Evolutionary conservation across 2,113 vertebrate species (phyloP), one percentile per base, ranked within the genome.

Genomic region (Prolemur simus): DNA sequence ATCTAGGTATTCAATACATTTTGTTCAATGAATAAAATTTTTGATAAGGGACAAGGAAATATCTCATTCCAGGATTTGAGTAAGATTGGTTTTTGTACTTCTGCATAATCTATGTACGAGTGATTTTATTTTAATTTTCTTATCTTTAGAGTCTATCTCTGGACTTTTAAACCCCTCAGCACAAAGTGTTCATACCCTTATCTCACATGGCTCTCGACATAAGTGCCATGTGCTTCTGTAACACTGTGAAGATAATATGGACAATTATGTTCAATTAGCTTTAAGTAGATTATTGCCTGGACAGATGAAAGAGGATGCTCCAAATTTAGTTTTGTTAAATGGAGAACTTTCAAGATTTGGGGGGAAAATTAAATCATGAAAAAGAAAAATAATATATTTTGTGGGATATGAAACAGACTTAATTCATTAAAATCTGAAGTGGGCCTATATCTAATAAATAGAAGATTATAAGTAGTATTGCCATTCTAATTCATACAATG

Each of bases 21-120:
- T 87, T 88, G 12, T 69, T 90, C 21, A 86, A 39, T 86, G 76
- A 92, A 54, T 29, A 95, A 92, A 87, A 64, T 34, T 89, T 96
- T 56, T 37, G 25, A 80, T 68, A 37, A 81, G 80, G 11, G 15
- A 81, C 71, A 84, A 91, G 58, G 2, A 96, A 92, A 68, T 69
- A 34, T 81, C 54, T 74, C 54, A 21, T 93, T 77, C 18, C 15
- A 89, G 37, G 73, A 86, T 85, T 63, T 66, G 82, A 66, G 21
- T 64, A 25, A 93, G 34, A 93, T 32, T 77, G 20, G 45, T 66
- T 60, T 89, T 87, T 86, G 23, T 7, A 78, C 15, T 68, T 83
- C 47, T 82, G 29, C 6, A 85, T 96, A 97, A 89, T 87, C 85
- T 91, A 76, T 39, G 4, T 64, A 73, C 27, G 56, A 52, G 39